Conservation (phyloP, 2,888 invertebrate species). For the Agrochola lychnidis region DNA sequence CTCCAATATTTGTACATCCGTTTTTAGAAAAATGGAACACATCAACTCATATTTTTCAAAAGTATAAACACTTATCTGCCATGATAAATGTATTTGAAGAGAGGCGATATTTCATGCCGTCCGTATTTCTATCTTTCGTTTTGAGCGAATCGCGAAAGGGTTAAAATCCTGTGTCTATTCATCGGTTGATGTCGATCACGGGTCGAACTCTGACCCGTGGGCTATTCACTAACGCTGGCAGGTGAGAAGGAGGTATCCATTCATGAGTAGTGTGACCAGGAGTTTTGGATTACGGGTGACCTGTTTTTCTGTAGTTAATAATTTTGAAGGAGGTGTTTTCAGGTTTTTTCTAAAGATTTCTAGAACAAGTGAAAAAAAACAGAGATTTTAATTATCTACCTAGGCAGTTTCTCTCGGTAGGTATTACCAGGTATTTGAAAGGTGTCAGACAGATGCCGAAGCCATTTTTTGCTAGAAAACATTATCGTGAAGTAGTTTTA, state of each 20-base stretch:
- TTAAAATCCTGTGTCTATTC: conserved; percentile 67
- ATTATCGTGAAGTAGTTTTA: not conserved
- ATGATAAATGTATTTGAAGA: conserved; percentile 31
- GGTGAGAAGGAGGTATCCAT: conserved; percentile 73
- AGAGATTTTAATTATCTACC: not conserved
- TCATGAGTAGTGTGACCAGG: conserved; percentile 56
- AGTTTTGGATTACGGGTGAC: not conserved
- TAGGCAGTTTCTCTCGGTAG: not conserved
- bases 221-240: conserved; percentile 72
- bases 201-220: conserved; percentile 61
- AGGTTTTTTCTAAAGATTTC: not conserved
- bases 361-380: not conserved
- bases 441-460: not conserved
- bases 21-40: not conserved
- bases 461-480: not conserved
- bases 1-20: not conserved
- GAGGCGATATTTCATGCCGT: conserved; percentile 21
- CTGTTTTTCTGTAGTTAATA: not conserved
- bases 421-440: not conserved
- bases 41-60: not conserved
- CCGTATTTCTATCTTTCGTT: conserved; percentile 33
- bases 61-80: conserved; percentile 29
- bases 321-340: not conserved
- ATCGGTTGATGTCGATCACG: conserved; percentile 71
- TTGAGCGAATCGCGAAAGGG: conserved; percentile 57